Percentiles rank a stretch among this genome's conserved stretches.
These are phyloP conservation scores for Oostethus manadensis DNA, from an alignment of 2,113 vertebrate genomes.

Conservation along the genomic window DNA sequence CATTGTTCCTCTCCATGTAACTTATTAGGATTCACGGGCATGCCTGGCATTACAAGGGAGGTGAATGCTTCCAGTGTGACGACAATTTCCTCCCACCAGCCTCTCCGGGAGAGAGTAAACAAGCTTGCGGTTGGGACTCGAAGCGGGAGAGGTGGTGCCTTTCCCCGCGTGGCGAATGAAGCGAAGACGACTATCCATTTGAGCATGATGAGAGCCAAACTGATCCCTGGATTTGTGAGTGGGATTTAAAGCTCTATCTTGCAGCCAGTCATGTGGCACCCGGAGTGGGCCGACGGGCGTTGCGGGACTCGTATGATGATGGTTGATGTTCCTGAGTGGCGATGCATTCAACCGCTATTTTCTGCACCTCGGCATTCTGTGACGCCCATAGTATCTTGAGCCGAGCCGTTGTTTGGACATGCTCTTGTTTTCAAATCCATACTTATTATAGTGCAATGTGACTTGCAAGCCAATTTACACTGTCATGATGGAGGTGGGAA, in stretches of 20 bases:
- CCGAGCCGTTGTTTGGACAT: conserved; percentile 40
- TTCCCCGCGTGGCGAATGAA: conserved; percentile 48
- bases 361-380: conserved; percentile 55
- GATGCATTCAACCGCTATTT: conserved; percentile 59
- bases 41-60: conserved; percentile 42
- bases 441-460: conserved; percentile 43
- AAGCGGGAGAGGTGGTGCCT: conserved; percentile 22
- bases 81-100: conserved; percentile 45
- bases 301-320: conserved; percentile 57
- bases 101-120: conserved; percentile 47
- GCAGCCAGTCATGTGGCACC: conserved; percentile 34
- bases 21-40: conserved; percentile 50
- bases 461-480: conserved; percentile 54
- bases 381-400: conserved; percentile 38
- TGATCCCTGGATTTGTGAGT: conserved; percentile 57
- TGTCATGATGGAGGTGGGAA: conserved; percentile 34
- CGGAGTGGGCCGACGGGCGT: conserved; percentile 33
- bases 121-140: conserved; percentile 32
- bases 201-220: conserved; percentile 51
- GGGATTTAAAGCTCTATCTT: conserved; percentile 50
- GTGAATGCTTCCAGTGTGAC: conserved; percentile 43
- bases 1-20: conserved; percentile 22
- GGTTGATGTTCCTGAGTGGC: conserved; percentile 63
- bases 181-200: conserved; percentile 23
- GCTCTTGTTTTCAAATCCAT: conserved; percentile 54